Evolutionary conservation across 2,888 invertebrate genomes (phyloP).

Genomic region (Mycalesis mineus): DNA sequence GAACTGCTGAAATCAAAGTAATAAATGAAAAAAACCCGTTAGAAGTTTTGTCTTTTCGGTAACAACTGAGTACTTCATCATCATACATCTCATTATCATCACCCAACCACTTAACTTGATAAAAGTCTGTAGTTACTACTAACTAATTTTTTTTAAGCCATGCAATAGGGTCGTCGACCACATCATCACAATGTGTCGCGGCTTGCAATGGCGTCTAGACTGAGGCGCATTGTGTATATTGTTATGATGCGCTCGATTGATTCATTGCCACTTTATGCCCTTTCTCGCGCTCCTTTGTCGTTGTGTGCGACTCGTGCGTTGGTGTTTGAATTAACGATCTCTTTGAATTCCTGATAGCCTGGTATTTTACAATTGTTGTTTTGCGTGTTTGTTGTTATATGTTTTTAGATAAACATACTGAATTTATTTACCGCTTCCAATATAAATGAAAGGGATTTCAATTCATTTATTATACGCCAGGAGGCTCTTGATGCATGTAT

Average conservation of each 20-base stretch:
- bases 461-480: too few species aligned
- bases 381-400: not conserved
- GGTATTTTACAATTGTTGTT: not conserved
- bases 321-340: not conserved
- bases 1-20: too few species aligned
- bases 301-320: slow-evolving; percentile 6
- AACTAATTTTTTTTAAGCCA: not conserved
- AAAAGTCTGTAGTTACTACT: too few species aligned
- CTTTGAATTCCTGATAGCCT: not conserved
- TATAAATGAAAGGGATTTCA: too few species aligned
- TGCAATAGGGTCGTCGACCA: slow-evolving; percentile 5
- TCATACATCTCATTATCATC: too few species aligned
- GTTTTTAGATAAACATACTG: not conserved
- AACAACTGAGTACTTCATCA: too few species aligned
- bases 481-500: too few species aligned
- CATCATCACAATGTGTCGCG: not conserved
- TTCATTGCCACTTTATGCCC: slow-evolving; percentile 20
- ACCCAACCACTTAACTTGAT: too few species aligned
- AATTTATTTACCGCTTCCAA: too few species aligned
- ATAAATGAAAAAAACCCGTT: too few species aligned
- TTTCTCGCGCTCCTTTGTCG: slow-evolving; percentile 7
- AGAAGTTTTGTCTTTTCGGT: too few species aligned
- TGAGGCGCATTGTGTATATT: slow-evolving; percentile 25
- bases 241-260: slow-evolving; percentile 31
- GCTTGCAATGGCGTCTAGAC: slow-evolving; percentile 22